These are phyloP conservation scores for Petrocephalus sullivani DNA, from an alignment of 2,797 vertebrate genomes.

Conservation along the genomic window DNA sequence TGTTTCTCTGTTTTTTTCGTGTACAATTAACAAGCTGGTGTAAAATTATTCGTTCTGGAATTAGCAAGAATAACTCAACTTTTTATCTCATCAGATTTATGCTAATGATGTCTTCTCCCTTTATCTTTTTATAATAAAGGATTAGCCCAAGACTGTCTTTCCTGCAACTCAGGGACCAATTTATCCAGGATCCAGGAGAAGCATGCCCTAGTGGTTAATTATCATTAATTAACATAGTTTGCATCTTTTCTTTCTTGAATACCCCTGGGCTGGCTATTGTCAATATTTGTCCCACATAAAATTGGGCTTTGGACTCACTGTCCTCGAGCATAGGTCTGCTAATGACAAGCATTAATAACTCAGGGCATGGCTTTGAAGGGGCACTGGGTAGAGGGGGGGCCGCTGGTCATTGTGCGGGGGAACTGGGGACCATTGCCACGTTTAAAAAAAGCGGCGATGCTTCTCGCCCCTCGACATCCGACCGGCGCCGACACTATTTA, in stretches of 20 bases:
- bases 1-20: constrained; percentile 42
- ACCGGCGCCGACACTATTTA: constrained; percentile 54
- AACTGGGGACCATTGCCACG: neutral
- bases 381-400: constrained; percentile 26
- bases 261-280: constrained; percentile 68
- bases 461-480: constrained; percentile 46
- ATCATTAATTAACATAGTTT: constrained; percentile 79
- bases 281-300: constrained; percentile 75
- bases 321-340: constrained; percentile 59
- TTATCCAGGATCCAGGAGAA: constrained; percentile 70
- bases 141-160: constrained; percentile 72
- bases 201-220: constrained; percentile 72
- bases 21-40: constrained; percentile 59
- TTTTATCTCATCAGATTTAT: constrained; percentile 64
- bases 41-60: constrained; percentile 63
- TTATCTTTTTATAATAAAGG: constrained; percentile 80
- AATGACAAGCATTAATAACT: constrained; percentile 71
- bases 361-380: constrained; percentile 44
- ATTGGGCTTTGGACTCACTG: constrained; percentile 50
- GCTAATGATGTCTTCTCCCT: constrained; percentile 74
- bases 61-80: constrained; percentile 67
- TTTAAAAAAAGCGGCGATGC: constrained; percentile 38
- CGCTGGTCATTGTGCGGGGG: constrained; percentile 31
- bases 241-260: constrained; percentile 67
- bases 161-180: constrained; percentile 75